phyloP scores from a whole-genome alignment of 2,888 invertebrate genomes.

The Lasioglossum marginatum region DNA sequence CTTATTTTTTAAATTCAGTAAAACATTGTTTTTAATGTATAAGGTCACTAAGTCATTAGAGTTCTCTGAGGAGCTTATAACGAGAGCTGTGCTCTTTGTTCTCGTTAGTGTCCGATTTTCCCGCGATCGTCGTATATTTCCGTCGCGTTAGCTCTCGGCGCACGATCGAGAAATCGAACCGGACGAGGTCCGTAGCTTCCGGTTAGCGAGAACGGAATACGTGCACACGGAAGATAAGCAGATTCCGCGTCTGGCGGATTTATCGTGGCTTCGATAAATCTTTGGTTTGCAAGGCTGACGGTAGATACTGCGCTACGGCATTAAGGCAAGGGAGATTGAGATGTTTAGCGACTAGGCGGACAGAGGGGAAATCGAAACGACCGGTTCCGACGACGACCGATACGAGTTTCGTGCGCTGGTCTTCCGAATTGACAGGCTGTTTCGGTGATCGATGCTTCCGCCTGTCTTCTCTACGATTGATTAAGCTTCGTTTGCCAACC shows the following conservation, averaged over 20 bases:
- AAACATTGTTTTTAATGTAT: no score
- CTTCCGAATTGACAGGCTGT: slow-evolving; percentile 10
- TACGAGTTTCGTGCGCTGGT: neutral
- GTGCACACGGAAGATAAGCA: slow-evolving; percentile 46
- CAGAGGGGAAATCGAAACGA: slow-evolving; percentile 21
- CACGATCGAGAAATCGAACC: slow-evolving; percentile 17
- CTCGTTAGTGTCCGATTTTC: neutral
- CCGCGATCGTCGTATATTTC: neutral
- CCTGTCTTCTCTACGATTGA: neutral
- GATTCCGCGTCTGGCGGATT: slow-evolving; percentile 43
- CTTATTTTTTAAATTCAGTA: no score
- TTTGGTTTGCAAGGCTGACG: slow-evolving; percentile 23
- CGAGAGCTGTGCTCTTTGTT: neutral
- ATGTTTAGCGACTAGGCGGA: slow-evolving; percentile 32
- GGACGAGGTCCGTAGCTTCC: slow-evolving; percentile 17
- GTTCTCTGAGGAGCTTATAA: neutral
- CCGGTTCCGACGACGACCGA: slow-evolving; percentile 19
- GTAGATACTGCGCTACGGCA: slow-evolving; percentile 17
- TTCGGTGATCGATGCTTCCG: slow-evolving; percentile 23
- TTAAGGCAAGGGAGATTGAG: slow-evolving; percentile 40
- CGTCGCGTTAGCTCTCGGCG: neutral
- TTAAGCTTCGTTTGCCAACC: neutral
- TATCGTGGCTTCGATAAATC: slow-evolving; percentile 47
- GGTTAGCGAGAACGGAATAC: slow-evolving; percentile 18
- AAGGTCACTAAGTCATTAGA: no score